Base-by-base conservation (phyloP, 1,140 invertebrate species). In the Hylyphantes graminicola region DNA sequence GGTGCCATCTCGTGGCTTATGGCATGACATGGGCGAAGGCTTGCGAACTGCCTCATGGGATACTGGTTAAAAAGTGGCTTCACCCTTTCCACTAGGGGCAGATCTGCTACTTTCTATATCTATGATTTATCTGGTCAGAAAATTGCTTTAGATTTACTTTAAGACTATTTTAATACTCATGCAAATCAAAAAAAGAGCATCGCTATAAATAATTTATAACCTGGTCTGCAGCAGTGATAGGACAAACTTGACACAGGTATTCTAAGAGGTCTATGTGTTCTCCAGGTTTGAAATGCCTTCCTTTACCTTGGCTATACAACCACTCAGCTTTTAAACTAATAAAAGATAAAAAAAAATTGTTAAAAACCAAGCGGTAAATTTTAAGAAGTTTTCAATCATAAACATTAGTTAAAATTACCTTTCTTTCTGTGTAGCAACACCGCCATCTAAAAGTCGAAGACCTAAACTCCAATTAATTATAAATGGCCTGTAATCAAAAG, bases 391-490 rank as follows among this genome's bases (percentile, higher is more conserved):
- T 21, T 21, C 6, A 12, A 67, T 35, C 12, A 9, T 35, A 21
- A 72, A 72, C 11, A 15, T 88, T 91, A 91, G 35, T 35, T 35
- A 35, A 35, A 35, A 35, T 35, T 35, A 96, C 95, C 94, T 95
- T 92, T 98, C 96, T 87, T 96, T 94, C 65, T 96, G 94, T 89
- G 94, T 94, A 72, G 97, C 94, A 75, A 94, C 92, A 90, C 94
- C 96, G 59, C 95, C 96, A 91, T 98, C 96, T 64, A 98, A 93
- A 15, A 94, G 92, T 89, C 94, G 94, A 5, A 97, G 92, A 89
- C 93, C 94, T 92, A 96, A 93, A 90, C 95, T 95, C 96, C 96
- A 97, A 90, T 97, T 97, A 78, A 97, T 93, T 84, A 97, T 92
- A 92, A 96, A 97, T 63, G 96, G 96, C 85, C 96, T 93, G 90